Evolutionary conservation across 1,140 invertebrate genomes (phyloP).

Genomic region (Camponotus pennsylvanicus): DNA sequence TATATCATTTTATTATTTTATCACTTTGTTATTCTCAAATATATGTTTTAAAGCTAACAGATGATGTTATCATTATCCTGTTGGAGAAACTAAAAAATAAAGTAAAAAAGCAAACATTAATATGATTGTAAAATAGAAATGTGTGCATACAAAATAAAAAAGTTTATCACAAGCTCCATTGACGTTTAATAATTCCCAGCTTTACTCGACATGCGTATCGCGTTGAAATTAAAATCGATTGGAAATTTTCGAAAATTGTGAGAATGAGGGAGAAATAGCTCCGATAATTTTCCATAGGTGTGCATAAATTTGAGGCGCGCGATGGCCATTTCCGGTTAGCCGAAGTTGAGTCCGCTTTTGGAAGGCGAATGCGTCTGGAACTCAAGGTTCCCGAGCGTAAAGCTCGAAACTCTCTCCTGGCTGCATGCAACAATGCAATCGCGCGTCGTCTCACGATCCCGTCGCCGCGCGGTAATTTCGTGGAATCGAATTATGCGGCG

Average conservation of each 20-base stretch:
- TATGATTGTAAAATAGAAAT: too few relatives aligned
- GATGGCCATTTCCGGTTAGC: not conserved
- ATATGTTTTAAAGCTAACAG: too few relatives aligned
- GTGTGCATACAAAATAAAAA: too few relatives aligned
- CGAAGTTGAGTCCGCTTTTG: slow-evolving; percentile 16
- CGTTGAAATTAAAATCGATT: not conserved
- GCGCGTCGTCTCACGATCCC: slow-evolving; percentile 38
- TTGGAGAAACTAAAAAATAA: too few relatives aligned
- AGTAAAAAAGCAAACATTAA: too few relatives aligned
- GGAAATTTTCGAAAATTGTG: not conserved
- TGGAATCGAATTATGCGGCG: slow-evolving; percentile 79
- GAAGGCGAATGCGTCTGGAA: not conserved
- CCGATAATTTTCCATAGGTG: not conserved
- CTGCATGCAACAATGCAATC: slow-evolving; percentile 46
- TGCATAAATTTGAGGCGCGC: not conserved
- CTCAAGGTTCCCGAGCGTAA: slow-evolving; percentile 33
- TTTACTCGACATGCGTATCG: not conserved
- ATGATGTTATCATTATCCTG: too few relatives aligned
- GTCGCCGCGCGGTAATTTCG: slow-evolving; percentile 48
- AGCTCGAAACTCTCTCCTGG: slow-evolving; percentile 39
- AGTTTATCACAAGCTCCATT: too few relatives aligned
- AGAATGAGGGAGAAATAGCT: not conserved
- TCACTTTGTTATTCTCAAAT: too few relatives aligned
- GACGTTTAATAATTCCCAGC: too few relatives aligned
- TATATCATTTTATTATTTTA: too few relatives aligned